Percentiles rank a stretch among this genome's conserved stretches.
Conservation (phyloP, 35 echinoderm and acorn worm species). For the Eucidaris tribuloides region DNA sequence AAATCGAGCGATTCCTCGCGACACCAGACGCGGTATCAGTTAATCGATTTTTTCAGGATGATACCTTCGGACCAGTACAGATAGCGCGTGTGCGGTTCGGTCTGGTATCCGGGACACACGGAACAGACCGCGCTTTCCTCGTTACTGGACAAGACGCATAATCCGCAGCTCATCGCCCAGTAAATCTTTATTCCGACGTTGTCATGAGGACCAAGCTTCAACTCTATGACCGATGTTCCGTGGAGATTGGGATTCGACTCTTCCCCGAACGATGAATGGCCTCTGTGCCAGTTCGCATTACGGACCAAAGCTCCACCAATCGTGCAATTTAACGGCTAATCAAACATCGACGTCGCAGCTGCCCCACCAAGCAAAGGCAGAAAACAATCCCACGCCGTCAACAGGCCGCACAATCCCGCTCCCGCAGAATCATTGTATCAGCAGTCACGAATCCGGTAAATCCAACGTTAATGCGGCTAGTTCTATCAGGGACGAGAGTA, state of each 20-base stretch:
- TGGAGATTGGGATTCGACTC: no score
- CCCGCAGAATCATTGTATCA: no score
- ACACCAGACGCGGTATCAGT: not conserved
- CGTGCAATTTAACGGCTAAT: no score
- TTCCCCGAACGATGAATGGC: no score
- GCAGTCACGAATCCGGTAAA: constrained; percentile 1
- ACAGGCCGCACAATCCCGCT: no score
- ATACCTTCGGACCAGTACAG: not conserved
- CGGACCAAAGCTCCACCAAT: no score
- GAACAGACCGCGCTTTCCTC: not conserved
- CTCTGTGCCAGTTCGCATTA: no score
- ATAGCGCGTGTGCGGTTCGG: not conserved
- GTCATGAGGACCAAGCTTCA: not conserved
- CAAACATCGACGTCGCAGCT: no score
- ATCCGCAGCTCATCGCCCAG: no score
- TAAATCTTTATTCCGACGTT: not conserved
- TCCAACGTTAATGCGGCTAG: not conserved
- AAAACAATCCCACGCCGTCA: no score
- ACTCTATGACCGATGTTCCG: not conserved
- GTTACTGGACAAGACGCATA: not conserved
- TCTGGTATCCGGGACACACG: no score
- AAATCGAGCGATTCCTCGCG: not conserved
- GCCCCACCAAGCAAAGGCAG: no score
- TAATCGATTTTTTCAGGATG: constrained; percentile 2
- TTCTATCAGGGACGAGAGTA: not conserved